phyloP scores from a whole-genome alignment of 2,797 vertebrate genomes.

The Oryzias dopingdopingensis region DNA sequence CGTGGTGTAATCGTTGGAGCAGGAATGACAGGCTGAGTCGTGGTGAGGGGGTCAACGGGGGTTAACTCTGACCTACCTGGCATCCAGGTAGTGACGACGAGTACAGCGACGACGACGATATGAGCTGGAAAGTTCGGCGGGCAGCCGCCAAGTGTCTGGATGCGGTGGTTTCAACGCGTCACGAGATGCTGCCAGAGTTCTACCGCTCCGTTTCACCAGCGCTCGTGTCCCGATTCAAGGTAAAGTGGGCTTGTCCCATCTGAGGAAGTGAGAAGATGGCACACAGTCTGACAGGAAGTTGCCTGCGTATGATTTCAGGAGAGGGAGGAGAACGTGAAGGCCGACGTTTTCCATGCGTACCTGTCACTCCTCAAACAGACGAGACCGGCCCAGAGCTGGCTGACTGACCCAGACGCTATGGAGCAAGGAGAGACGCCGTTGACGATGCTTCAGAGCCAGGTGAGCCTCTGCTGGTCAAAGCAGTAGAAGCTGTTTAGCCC shows the following conservation, averaged over 20 bases:
- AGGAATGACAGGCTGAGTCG: background rate
- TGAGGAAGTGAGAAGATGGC: background rate
- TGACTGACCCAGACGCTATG: constrained; percentile 97
- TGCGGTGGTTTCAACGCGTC: constrained; percentile 94
- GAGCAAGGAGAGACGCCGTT: constrained; percentile 97
- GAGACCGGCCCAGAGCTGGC: constrained; percentile 95
- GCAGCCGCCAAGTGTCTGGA: constrained; percentile 98
- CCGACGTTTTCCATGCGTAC: constrained; percentile 98
- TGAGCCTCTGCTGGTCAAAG: background rate
- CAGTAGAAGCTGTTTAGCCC: too few species aligned
- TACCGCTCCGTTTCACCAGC: constrained; percentile 97
- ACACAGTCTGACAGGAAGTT: background rate
- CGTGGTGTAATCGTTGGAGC: background rate
- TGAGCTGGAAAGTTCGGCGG: constrained; percentile 99
- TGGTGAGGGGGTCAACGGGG: background rate
- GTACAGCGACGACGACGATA: constrained; percentile 99
- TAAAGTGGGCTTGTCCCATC: background rate
- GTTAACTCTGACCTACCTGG: background rate
- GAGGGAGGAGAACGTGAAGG: constrained; percentile 98
- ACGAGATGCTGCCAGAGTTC: constrained; percentile 98
- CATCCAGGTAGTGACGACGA: constrained; percentile 86
- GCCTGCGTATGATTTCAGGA: constrained; percentile 63
- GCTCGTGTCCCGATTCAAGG: constrained; percentile 94
- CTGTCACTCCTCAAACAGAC: constrained; percentile 98
- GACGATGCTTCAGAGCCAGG: constrained; percentile 98